Conservation (phyloP, 1,140 invertebrate species). For the Euschistus heros region DNA sequence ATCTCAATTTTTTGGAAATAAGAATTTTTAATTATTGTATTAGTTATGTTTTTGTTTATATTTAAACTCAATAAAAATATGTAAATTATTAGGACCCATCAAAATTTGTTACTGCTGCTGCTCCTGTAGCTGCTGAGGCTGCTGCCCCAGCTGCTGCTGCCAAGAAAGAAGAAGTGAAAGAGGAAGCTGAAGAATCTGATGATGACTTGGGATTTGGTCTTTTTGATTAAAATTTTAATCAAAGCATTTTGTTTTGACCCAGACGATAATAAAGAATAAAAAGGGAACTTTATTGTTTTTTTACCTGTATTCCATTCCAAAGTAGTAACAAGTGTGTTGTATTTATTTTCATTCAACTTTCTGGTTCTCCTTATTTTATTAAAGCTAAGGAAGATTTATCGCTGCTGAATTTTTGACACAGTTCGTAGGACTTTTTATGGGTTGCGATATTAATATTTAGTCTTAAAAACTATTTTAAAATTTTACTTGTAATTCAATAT, state of each 20-base stretch:
- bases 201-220: constrained; percentile 15
- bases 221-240: background rate
- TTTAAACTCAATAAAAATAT: background rate
- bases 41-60: background rate
- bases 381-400: too few species aligned
- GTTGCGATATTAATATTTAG: too few species aligned
- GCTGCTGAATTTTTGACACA: too few species aligned
- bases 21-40: background rate
- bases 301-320: too few species aligned
- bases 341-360: too few species aligned
- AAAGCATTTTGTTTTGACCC: background rate
- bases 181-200: background rate
- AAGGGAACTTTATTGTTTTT: too few species aligned
- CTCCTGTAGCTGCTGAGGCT: background rate
- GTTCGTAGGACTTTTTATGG: too few species aligned
- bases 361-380: too few species aligned
- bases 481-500: too few species aligned
- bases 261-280: background rate
- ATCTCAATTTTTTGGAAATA: constrained; percentile 11
- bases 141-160: background rate
- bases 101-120: constrained; percentile 8
- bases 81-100: constrained; percentile 7
- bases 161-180: constrained; percentile 2
- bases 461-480: too few species aligned
- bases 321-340: too few species aligned